phyloP scores from a whole-genome alignment of 1,140 invertebrate genomes.

The Achroia grisella region DNA sequence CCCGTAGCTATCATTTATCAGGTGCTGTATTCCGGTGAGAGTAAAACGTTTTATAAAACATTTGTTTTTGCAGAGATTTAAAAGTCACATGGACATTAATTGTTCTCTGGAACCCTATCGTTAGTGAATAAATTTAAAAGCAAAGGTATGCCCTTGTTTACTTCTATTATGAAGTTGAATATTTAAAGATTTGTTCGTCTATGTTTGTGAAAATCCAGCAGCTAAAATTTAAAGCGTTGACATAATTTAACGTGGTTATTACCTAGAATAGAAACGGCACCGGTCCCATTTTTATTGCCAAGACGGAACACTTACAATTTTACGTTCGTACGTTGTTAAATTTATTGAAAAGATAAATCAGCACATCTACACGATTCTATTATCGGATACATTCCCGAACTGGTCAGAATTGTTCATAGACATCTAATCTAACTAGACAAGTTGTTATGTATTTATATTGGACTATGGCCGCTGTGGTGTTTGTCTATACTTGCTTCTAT shows the following conservation, averaged over 20 bases:
- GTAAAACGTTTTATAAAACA: constrained; percentile 56
- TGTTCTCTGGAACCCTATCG: constrained; percentile 29
- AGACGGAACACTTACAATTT: constrained; percentile 1
- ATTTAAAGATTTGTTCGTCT: constrained; percentile 27
- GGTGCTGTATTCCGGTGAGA: constrained; percentile 44
- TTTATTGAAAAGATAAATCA: constrained; percentile 5
- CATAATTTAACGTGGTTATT: constrained; percentile 34
- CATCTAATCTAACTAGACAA: too few relatives aligned
- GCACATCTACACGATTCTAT: background rate
- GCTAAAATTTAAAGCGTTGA: constrained; percentile 28
- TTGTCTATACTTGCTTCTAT: too few relatives aligned
- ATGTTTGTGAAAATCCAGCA: constrained; percentile 30
- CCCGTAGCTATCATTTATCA: constrained; percentile 61
- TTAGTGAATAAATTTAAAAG: constrained; percentile 7
- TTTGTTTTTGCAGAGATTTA: constrained; percentile 58
- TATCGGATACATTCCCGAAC: too few relatives aligned
- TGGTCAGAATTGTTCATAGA: too few relatives aligned
- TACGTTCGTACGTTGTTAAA: constrained; percentile 1
- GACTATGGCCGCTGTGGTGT: too few relatives aligned
- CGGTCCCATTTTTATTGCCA: constrained; percentile 21
- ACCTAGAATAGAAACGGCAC: constrained; percentile 26
- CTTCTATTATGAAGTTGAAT: constrained; percentile 24
- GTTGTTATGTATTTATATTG: too few relatives aligned
- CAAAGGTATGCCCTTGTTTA: constrained; percentile 18
- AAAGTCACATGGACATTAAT: constrained; percentile 47